A percentile compares a stretch with the other conserved stretches of the same genome.
Evolutionary conservation across 2,113 vertebrate genomes (phyloP).

Genomic region (Trogon surrucura): DNA sequence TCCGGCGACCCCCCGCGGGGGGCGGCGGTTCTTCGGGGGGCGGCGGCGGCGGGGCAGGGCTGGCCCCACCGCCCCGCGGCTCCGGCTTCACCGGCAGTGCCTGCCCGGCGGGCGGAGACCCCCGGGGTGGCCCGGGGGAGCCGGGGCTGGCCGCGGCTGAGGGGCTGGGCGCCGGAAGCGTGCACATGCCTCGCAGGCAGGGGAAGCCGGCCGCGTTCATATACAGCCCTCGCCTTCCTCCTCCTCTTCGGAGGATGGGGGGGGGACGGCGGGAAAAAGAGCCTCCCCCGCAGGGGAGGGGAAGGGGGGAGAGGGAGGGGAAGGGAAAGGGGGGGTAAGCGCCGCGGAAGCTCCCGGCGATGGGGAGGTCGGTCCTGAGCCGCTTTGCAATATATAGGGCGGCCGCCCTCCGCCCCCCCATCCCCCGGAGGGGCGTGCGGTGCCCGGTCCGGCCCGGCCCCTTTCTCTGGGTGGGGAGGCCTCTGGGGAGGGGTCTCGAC

Average conservation of each 20-base stretch:
- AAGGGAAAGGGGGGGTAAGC: background rate
- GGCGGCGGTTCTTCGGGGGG: constrained; percentile 50
- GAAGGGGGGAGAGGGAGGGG: background rate
- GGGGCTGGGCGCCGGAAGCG: constrained; percentile 5
- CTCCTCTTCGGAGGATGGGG: background rate
- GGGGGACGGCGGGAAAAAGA: background rate
- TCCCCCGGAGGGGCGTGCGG: constrained; percentile 17
- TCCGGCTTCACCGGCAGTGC: constrained; percentile 4
- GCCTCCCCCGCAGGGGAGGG: background rate
- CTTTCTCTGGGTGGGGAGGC: background rate
- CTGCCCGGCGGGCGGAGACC: background rate
- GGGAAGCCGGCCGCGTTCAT: constrained; percentile 22
- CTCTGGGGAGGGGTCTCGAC: constrained; percentile 4
- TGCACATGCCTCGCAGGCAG: constrained; percentile 40
- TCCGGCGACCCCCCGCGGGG: constrained; percentile 79
- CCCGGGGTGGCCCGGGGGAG: background rate
- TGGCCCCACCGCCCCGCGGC: background rate
- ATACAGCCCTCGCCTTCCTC: constrained; percentile 31
- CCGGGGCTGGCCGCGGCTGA: background rate
- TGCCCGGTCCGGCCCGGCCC: background rate
- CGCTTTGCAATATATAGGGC: constrained; percentile 48
- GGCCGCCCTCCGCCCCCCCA: background rate
- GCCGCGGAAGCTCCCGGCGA: constrained; percentile 74
- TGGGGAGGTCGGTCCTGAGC: constrained; percentile 83
- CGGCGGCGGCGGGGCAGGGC: background rate